Percentiles rank a stretch among this genome's conserved stretches.
These are phyloP conservation scores for Notiomystis cincta DNA, from an alignment of 2,113 vertebrate genomes.

Conservation along the genomic window DNA sequence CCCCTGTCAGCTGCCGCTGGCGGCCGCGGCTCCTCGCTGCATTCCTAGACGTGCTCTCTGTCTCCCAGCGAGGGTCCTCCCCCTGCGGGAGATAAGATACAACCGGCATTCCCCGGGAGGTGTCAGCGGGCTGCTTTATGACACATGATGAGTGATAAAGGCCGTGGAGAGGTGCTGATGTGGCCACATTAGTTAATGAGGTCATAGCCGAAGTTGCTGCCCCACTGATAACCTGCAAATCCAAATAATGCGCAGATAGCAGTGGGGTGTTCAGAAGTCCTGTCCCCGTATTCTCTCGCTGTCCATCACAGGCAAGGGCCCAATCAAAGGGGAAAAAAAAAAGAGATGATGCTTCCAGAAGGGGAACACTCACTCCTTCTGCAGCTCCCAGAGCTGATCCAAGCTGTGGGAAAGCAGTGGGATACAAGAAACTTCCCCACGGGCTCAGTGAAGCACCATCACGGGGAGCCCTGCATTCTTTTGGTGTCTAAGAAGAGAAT, in stretches of 20 bases:
- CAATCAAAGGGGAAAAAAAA: background rate
- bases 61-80: constrained; percentile 67
- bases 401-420: background rate
- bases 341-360: background rate
- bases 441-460: background rate
- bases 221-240: constrained; percentile 77
- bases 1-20: constrained; percentile 9
- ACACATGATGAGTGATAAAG: constrained; percentile 74
- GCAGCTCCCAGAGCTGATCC: background rate
- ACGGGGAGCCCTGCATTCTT: background rate
- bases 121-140: constrained; percentile 64
- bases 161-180: constrained; percentile 74
- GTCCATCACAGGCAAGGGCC: constrained; percentile 28
- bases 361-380: background rate
- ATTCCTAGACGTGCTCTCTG: constrained; percentile 68
- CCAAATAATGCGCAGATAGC: constrained; percentile 67
- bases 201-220: constrained; percentile 71
- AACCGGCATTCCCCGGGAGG: constrained; percentile 62
- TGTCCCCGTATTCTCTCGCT: background rate
- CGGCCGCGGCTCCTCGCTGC: constrained; percentile 58
- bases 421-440: background rate
- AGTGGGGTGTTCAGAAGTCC: constrained; percentile 23
- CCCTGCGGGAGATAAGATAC: constrained; percentile 75
- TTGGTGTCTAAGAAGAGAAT: background rate
- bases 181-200: constrained; percentile 80